Base-by-base conservation (phyloP, 2,113 vertebrate species). In the Callorhinus ursinus region DNA sequence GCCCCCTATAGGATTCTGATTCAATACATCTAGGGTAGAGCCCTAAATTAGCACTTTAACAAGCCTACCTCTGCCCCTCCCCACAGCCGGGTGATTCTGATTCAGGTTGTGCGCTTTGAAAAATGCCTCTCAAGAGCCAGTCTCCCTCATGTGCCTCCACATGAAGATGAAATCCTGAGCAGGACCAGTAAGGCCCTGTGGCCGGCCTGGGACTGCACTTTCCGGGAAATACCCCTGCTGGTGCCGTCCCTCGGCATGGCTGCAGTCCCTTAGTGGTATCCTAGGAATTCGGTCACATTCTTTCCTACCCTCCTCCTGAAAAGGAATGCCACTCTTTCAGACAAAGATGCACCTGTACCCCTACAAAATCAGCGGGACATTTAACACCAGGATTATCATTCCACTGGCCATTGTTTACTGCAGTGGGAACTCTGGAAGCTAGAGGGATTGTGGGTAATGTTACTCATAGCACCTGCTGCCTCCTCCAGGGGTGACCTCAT, bases 201-300 rank as follows among this genome's bases (percentile, higher is more conserved):
- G 65, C 74, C 76, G 14, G 13, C 49, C 26, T 39, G 2, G 24
- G 15, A 28, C 72, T 90, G 14, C n/a, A 0, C 16, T 16, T 36
- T 49, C 6, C 1, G 8, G 42, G 42, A 39, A 42, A 51, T 28
- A 59, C 21, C 16, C 19, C 0, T 1, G 46, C 24, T 0, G 22
- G 57, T 14, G 49, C 39, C 13, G 28, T 65, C 3, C 19, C 88
- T 28, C 36, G n/a, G 39, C 61, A 6, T 51, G 93, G 61, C 72
- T 63, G 18, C 19, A 0, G 69, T 26, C 28, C 42, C 53, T 72
- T 77, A 8, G 24, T 11, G 10, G 85, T 46, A 59, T 82, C 95
- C 91, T 88, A 67, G 77, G 90, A 97, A 97, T 90, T 71, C 88
- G 69, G 84, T 55, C 84, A 74, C 90, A 86, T 96, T 93, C 92